A percentile compares a stretch with the other conserved stretches of the same genome.
phyloP scores from a whole-genome alignment of 1,140 invertebrate genomes.

The Physella acuta region DNA sequence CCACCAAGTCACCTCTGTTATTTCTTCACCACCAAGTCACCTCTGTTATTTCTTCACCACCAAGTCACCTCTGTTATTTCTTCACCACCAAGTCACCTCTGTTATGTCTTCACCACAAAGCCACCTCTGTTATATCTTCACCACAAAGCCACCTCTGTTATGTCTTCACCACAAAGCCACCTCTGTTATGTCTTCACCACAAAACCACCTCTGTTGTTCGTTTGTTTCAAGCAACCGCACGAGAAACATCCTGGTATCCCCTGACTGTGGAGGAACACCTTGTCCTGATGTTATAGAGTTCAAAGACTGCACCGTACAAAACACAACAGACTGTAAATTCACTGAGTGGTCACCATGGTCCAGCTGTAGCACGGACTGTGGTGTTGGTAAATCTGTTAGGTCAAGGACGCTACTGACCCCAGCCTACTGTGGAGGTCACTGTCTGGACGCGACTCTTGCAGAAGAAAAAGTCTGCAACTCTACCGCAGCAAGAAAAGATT shows the following conservation, averaged over 20 bases:
- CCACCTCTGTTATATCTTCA: too few relatives aligned
- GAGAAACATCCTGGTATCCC: constrained; percentile 11
- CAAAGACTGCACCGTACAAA: constrained; percentile 20
- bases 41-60: too few relatives aligned
- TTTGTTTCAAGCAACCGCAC: constrained; percentile 34
- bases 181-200: too few relatives aligned
- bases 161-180: too few relatives aligned
- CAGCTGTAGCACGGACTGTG: constrained; percentile 34
- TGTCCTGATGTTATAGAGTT: constrained; percentile 31
- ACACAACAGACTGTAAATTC: constrained; percentile 30
- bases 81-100: too few relatives aligned
- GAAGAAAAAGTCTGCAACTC: constrained; percentile 27
- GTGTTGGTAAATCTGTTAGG: constrained; percentile 22
- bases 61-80: too few relatives aligned
- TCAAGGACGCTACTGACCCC: constrained; percentile 32
- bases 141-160: too few relatives aligned
- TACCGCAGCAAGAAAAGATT: constrained; percentile 28
- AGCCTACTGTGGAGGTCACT: constrained; percentile 36
- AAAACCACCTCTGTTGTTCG: too few relatives aligned
- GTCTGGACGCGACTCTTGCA: constrained; percentile 15
- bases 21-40: too few relatives aligned
- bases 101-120: too few relatives aligned
- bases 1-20: too few relatives aligned
- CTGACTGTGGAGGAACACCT: constrained; percentile 27
- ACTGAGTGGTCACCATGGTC: constrained; percentile 34